A percentile compares a stretch with the other conserved stretches of the same genome.
These are phyloP conservation scores for Fringilla coelebs DNA, from an alignment of 2,797 vertebrate genomes.

Conservation along the genomic window DNA sequence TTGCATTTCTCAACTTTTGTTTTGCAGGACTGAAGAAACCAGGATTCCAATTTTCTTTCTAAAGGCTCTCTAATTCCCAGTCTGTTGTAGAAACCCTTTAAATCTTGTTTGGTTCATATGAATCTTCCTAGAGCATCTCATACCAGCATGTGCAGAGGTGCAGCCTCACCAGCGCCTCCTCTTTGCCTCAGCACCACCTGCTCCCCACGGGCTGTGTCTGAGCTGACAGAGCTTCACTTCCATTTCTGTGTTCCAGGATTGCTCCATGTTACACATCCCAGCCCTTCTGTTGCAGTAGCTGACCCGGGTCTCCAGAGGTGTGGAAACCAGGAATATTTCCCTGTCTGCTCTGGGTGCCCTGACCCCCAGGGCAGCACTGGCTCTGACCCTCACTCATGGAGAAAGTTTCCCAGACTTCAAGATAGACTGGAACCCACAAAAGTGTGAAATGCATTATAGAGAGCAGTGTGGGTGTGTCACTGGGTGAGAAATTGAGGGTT, in stretches of 20 bases:
- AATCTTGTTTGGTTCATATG: background rate
- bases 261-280: background rate
- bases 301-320: background rate
- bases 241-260: background rate
- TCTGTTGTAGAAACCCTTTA: background rate
- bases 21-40: background rate
- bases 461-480: no score
- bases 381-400: no score
- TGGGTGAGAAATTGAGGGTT: no score
- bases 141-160: rapidly evolving
- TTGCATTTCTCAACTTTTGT: rapidly evolving
- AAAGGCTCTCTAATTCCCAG: background rate
- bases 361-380: no score
- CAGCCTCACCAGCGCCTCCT: background rate
- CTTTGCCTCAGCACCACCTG: no score
- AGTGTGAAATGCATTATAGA: no score
- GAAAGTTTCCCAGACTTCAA: no score
- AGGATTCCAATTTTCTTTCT: background rate
- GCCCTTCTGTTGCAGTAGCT: background rate
- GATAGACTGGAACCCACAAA: no score
- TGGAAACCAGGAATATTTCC: no score
- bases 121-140: background rate
- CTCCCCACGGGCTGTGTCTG: rapidly evolving
- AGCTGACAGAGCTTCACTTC: background rate
- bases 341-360: no score